phyloP scores from a whole-genome alignment of 1,140 invertebrate species.

The Glomeris maerens region DNA sequence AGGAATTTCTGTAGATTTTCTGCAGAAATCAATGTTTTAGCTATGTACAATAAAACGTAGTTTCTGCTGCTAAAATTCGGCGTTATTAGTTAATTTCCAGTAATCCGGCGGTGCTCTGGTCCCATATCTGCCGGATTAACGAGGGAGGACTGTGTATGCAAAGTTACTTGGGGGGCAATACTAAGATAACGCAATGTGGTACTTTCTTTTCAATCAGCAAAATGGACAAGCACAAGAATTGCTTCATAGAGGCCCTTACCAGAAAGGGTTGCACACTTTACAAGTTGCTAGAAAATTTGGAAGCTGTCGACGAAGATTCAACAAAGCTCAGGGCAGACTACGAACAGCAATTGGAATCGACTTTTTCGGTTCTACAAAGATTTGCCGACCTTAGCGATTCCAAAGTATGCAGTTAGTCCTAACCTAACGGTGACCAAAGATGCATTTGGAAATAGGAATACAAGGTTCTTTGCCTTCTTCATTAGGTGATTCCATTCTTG shows the following conservation, averaged over 20 bases:
- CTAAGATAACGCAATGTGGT: conserved; percentile 8
- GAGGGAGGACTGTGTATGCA: too few species aligned
- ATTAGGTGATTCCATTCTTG: conserved; percentile 52
- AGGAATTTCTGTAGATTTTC: too few species aligned
- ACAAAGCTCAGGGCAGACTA: conserved; percentile 7
- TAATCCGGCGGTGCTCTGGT: too few species aligned
- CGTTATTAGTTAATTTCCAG: conserved; percentile 1
- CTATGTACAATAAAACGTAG: too few species aligned
- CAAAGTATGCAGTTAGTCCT: conserved; percentile 40
- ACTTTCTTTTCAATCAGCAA: conserved; percentile 37
- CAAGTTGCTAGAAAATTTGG: conserved; percentile 41
- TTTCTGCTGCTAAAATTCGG: background rate
- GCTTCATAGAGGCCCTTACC: conserved; percentile 57
- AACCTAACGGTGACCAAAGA: background rate
- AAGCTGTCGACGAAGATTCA: conserved; percentile 14
- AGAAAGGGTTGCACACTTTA: conserved; percentile 57
- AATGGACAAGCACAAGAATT: conserved; percentile 67
- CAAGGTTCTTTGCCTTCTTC: conserved; percentile 7
- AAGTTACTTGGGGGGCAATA: too few species aligned
- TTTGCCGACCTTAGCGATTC: conserved; percentile 60
- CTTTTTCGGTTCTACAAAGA: conserved; percentile 52
- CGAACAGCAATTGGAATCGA: conserved; percentile 8
- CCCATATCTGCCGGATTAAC: too few species aligned
- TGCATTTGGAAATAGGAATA: background rate
- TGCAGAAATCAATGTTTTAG: too few species aligned